Evolutionary conservation across 2,113 vertebrate genomes (phyloP), one percentile per base, ranked within the genome.

Genomic region (Petrocephalus zakoni): DNA sequence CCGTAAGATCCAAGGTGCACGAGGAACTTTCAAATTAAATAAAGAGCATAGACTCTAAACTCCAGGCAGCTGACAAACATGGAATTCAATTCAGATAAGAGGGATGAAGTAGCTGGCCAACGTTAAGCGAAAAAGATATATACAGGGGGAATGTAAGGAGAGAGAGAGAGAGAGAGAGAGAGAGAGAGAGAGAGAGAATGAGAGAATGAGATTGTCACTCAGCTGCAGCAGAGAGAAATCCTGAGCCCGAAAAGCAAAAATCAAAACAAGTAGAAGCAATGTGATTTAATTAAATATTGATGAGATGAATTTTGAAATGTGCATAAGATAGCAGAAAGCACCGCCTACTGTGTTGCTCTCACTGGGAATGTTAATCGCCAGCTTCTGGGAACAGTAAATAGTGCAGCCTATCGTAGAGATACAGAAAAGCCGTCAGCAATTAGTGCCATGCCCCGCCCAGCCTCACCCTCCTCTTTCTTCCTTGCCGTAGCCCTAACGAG

Each of bases 21-120:
- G 29, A 42, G 29, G 34, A 25, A 88, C 47, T 78, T 75, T 88
- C 47, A 49, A 88, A 88, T 88, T 75, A 75, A 29, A 81, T 81
- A 55, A 29, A 88, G 21, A 81, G 68, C 49, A 72, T 5, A 1
- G 34, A 21, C 49, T 25, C n/a, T 72, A 72, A 87, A 87, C 61
- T 75, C 7, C 34, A 53, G 21, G 47, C 49, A 55, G 87, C 68
- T 81, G 29, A 88, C 49, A 88, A 72, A 88, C 46, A 52, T 47
- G 72, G 49, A 88, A 88, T 88, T 88, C 17, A 88, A 81, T 88
- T 55, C 64, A 81, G 87, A 88, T 81, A 88, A 88, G 72, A 25
- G 51, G 49, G 87, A 55, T 29, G 68, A 78, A 75, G 42, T 17
- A 53, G 51, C 49, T 56, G 51, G 87, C 49, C 37, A 6, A 56